phyloP scores from a whole-genome alignment of 1,140 invertebrate species.

The Vollenhovia emeryi region DNA sequence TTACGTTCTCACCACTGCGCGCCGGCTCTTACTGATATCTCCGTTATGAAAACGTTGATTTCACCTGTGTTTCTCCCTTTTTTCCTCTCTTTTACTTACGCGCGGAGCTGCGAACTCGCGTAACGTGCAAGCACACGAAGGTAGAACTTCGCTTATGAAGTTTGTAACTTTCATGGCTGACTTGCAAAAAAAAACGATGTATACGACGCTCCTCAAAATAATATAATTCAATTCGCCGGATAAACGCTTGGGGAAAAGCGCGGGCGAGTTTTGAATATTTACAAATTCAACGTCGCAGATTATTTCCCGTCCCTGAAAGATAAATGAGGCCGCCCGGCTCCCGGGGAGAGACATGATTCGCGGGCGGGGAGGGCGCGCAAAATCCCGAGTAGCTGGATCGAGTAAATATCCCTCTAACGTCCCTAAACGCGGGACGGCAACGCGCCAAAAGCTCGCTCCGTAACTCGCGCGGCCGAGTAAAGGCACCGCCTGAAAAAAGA shows the following conservation, averaged over 20 bases:
- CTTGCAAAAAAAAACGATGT: conserved; percentile 16
- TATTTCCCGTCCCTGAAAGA: conserved; percentile 8
- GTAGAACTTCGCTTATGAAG: conserved; percentile 28
- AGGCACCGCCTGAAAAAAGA: conserved; percentile 12
- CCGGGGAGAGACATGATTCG: background rate
- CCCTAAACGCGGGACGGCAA: conserved; percentile 30
- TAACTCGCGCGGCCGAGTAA: background rate
- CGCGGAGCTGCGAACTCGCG: background rate
- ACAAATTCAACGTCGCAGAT: conserved; percentile 3
- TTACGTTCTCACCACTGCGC: background rate
- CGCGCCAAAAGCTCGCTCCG: conserved; percentile 26
- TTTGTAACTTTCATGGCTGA: conserved; percentile 36
- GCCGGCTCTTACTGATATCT: conserved; percentile 14
- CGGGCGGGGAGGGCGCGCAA: too few relatives aligned
- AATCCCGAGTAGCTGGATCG: background rate
- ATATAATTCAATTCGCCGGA: conserved; percentile 19
- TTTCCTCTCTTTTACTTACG: background rate
- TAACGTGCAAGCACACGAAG: conserved; percentile 2
- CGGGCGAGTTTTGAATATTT: conserved; percentile 25
- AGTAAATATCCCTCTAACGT: conserved; percentile 41
- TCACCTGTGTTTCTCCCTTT: background rate
- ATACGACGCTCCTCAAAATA: background rate
- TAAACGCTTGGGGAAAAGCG: conserved; percentile 10
- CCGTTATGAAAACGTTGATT: conserved; percentile 18
- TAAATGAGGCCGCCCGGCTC: background rate